Base-by-base conservation (phyloP, 2,888 invertebrate species). In the Drosophila macrospina region DNA sequence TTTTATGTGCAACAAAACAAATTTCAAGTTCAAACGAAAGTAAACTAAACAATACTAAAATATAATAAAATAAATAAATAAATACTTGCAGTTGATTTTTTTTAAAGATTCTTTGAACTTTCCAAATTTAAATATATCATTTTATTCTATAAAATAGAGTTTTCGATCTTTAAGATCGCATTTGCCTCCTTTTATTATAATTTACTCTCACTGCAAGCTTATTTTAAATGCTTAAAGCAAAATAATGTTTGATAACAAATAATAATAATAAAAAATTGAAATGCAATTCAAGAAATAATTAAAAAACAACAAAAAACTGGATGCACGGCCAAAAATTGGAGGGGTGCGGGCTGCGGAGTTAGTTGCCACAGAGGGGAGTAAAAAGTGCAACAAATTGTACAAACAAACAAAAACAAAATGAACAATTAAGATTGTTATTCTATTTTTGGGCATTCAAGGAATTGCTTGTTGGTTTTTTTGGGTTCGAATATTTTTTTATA, bases 311-410 rank as follows among this genome's bases (percentile, higher is more conserved):
- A n/a, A 16, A 60, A 51, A 16, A 68, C 30, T 61, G 24, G 26
- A 61, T 80, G 74, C 69, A 69, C 55, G 61, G 63, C 47, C 64
- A 68, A 52, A 64, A 75, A 62, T 65, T 56, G 44, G 16, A 61
- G 67, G 56, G 56, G 39, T 1, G 20, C 13, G 51, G 15, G 26
- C 10, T 24, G 47, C 34, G 10, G 11, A 37, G 26, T 30, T 36
- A 39, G 15, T 13, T 41, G 4, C 5, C 13, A 36, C 36, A 13
- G 8, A 0, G n/a, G n/a, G n/a, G n/a, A n/a, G n/a, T n/a, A n/a
- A 37, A 15, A 8, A 15, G 3, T 16, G 11, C 3, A 44, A 28
- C 10, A 52, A 41, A 13, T 44, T 52, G 44, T 44, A 44, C 24
- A 45, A 52, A 13, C 8, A 28, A 55, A 34, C n/a, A n/a, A n/a